phyloP scores from a whole-genome alignment of 1,140 invertebrate species.

The Sminthurinus signatus region DNA sequence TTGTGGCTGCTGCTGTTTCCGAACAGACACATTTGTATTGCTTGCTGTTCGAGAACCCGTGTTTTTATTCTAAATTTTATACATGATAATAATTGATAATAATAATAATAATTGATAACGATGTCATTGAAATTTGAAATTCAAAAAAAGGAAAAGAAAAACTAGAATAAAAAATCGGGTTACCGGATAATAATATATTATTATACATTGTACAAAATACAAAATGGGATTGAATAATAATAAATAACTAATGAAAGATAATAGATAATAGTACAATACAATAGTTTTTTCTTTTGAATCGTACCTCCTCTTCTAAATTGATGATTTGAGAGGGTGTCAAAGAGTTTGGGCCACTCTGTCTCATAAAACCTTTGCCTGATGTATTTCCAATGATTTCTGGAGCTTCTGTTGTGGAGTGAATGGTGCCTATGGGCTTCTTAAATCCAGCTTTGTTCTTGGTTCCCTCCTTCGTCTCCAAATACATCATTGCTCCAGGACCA shows the following conservation, averaged over 20 bases:
- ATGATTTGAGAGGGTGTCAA: slow-evolving; percentile 8
- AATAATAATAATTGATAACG: too few relatives aligned
- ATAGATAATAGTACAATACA: too few relatives aligned
- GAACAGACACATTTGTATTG: slow-evolving; percentile 10
- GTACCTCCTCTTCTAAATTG: slow-evolving; percentile 9
- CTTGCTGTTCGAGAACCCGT: slow-evolving; percentile 1
- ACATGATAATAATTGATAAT: too few relatives aligned
- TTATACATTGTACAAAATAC: too few relatives aligned
- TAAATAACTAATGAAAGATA: too few relatives aligned
- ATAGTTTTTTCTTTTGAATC: background rate
- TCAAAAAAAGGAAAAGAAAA: background rate
- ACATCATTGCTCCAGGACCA: slow-evolving; percentile 14
- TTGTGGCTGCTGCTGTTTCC: background rate
- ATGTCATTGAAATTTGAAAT: too few relatives aligned
- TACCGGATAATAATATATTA: too few relatives aligned
- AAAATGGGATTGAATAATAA: too few relatives aligned
- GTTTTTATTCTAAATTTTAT: slow-evolving; percentile 18
- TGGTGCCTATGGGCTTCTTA: background rate
- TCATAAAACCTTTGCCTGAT: slow-evolving; percentile 8
- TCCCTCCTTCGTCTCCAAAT: slow-evolving; percentile 11
- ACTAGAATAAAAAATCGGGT: too few relatives aligned
- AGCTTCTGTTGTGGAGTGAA: slow-evolving; percentile 5
- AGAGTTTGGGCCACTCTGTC: slow-evolving; percentile 3
- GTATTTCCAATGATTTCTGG: slow-evolving; percentile 14
- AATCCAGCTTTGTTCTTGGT: background rate